These are phyloP conservation scores for Eulemur macaco DNA, from an alignment of 2,113 vertebrate genomes.

Conservation along the genomic window DNA sequence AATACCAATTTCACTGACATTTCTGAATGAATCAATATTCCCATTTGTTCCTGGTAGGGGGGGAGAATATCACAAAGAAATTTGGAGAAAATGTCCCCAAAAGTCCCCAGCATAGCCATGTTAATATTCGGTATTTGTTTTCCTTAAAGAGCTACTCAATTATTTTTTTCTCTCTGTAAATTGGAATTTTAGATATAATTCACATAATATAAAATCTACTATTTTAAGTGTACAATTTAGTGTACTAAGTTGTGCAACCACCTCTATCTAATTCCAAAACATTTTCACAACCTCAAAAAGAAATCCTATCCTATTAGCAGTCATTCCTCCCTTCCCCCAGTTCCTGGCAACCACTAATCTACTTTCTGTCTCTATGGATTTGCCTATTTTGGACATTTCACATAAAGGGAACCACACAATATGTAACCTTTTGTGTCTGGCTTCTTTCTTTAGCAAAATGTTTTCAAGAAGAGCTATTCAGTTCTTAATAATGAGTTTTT, in stretches of 20 bases:
- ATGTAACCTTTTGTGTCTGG: not conserved
- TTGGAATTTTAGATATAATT: not conserved
- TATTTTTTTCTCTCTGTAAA: not conserved
- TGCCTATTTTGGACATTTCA: not conserved
- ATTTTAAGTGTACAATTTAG: not conserved
- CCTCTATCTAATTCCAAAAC: not conserved
- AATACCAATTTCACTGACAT: not conserved
- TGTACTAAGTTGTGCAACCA: not conserved
- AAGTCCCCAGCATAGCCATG: not conserved
- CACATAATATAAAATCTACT: not conserved
- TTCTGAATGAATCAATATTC: not conserved
- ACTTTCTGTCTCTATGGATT: not conserved
- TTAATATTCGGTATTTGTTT: not conserved
- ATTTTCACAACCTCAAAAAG: not conserved
- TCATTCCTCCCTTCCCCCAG: not conserved
- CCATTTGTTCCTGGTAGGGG: not conserved
- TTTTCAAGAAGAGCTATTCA: conserved; percentile 31
- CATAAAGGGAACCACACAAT: not conserved
- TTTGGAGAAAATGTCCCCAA: not conserved
- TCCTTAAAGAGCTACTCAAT: not conserved
- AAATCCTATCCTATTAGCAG: not conserved
- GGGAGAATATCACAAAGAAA: not conserved
- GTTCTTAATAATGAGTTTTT: not conserved
- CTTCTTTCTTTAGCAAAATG: not conserved
- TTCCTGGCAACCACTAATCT: not conserved